Evolutionary conservation across 2,113 vertebrate genomes (phyloP).

Genomic region (Neogobius melanostomus): DNA sequence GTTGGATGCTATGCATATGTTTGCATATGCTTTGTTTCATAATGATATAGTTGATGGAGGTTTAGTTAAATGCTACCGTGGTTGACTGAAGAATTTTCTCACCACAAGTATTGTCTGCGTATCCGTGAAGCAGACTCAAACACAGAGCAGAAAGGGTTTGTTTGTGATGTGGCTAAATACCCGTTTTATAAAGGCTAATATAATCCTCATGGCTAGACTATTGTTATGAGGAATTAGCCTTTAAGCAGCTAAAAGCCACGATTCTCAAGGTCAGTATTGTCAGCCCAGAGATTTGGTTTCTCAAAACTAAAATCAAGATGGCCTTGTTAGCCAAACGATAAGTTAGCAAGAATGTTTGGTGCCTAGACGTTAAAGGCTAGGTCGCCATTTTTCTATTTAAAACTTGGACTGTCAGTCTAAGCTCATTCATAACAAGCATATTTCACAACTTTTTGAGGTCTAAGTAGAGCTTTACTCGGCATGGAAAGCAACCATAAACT

Average conservation of each 20-base stretch:
- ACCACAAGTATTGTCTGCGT: constrained; percentile 61
- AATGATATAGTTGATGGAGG: constrained; percentile 22
- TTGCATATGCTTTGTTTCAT: constrained; percentile 7
- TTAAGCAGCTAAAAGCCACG: not conserved
- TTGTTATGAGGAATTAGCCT: constrained; percentile 32
- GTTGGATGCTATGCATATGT: not conserved
- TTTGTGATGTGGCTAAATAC: constrained; percentile 33
- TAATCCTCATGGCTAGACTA: constrained; percentile 1
- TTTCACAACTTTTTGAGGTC: no score
- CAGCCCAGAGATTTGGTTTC: no score
- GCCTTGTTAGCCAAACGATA: no score
- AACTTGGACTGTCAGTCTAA: no score
- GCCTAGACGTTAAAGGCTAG: no score
- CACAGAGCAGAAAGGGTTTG: not conserved
- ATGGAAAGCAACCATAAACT: no score
- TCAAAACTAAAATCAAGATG: no score
- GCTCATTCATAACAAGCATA: no score
- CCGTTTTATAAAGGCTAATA: constrained; percentile 17
- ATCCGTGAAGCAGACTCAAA: constrained; percentile 43
- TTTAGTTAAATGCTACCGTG: constrained; percentile 17
- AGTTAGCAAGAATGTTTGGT: no score
- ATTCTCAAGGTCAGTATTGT: not conserved
- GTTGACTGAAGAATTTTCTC: constrained; percentile 35
- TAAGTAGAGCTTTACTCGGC: no score
- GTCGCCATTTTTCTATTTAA: no score